These are phyloP conservation scores for Salvelinus sp. DNA, from an alignment of 2,113 vertebrate species.

Conservation along the genomic window DNA sequence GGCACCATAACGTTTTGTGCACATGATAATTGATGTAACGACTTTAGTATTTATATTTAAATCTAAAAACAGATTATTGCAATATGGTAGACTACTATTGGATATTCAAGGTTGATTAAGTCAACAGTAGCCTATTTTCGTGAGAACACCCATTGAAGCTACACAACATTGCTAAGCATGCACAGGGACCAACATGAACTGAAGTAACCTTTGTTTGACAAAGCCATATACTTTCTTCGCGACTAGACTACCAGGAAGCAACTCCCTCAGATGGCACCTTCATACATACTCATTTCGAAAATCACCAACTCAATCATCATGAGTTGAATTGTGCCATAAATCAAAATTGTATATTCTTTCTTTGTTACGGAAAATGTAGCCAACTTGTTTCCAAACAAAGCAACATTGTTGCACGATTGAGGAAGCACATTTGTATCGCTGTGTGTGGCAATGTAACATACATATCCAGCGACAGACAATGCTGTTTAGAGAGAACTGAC, in stretches of 20 bases:
- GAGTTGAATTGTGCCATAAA: background rate
- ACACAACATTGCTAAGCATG: no score
- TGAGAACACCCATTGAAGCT: no score
- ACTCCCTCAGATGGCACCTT: background rate
- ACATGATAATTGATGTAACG: no score
- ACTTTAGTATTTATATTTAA: no score
- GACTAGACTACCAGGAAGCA: no score
- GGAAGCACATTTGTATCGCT: background rate
- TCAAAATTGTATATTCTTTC: background rate
- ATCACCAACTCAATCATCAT: background rate
- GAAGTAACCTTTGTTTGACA: constrained; percentile 61
- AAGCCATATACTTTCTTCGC: constrained; percentile 22
- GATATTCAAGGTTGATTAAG: no score
- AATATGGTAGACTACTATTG: no score
- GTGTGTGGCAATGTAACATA: background rate
- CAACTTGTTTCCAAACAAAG: background rate
- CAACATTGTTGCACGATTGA: no score
- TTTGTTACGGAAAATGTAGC: background rate
- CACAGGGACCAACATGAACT: constrained; percentile 60
- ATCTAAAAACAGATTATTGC: no score
- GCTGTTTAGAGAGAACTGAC: no score
- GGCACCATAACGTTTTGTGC: no score
- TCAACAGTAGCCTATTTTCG: no score
- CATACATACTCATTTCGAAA: background rate
- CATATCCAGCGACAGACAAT: background rate